Percentiles rank a stretch among this genome's conserved stretches.
Conservation (phyloP, 1,140 invertebrate genomes). For the Hyposmocoma kahamanoa region DNA sequence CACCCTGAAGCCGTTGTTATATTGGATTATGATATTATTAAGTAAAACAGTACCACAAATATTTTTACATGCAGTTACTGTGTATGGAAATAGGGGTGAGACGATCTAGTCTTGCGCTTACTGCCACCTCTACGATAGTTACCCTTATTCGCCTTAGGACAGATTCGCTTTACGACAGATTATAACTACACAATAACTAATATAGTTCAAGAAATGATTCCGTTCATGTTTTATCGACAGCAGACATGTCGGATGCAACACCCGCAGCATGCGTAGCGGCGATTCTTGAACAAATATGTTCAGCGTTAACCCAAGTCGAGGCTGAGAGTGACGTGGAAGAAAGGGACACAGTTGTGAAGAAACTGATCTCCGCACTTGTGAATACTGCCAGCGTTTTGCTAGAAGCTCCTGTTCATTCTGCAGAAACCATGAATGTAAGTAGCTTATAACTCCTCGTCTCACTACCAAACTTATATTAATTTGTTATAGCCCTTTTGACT, state of each 20-base stretch:
- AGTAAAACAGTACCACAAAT: too few relatives aligned
- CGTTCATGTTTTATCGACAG: slow-evolving; percentile 16
- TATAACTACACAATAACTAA: too few relatives aligned
- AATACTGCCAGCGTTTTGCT: slow-evolving; percentile 27
- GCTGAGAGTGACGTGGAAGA: slow-evolving; percentile 29
- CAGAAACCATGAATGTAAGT: slow-evolving; percentile 28
- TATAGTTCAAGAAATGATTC: too few relatives aligned
- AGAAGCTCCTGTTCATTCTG: slow-evolving; percentile 20
- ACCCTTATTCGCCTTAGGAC: too few relatives aligned
- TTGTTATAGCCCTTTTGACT: background rate
- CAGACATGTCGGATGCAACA: slow-evolving; percentile 20
- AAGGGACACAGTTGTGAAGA: slow-evolving; percentile 25
- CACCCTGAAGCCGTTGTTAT: too few relatives aligned
- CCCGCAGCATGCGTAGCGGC: slow-evolving; percentile 25
- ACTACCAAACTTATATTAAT: background rate
- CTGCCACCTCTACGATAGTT: too few relatives aligned
- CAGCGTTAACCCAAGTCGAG: slow-evolving; percentile 25
- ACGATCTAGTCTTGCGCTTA: too few relatives aligned
- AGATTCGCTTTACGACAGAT: too few relatives aligned
- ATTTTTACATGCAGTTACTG: too few relatives aligned
- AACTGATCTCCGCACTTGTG: slow-evolving; percentile 20
- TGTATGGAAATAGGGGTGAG: too few relatives aligned
- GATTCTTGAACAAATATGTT: slow-evolving; percentile 27
- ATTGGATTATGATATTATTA: too few relatives aligned
- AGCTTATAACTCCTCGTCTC: background rate